These are phyloP conservation scores for Drosophila peninsularis DNA, from an alignment of 2,888 invertebrate species.

Conservation along the genomic window DNA sequence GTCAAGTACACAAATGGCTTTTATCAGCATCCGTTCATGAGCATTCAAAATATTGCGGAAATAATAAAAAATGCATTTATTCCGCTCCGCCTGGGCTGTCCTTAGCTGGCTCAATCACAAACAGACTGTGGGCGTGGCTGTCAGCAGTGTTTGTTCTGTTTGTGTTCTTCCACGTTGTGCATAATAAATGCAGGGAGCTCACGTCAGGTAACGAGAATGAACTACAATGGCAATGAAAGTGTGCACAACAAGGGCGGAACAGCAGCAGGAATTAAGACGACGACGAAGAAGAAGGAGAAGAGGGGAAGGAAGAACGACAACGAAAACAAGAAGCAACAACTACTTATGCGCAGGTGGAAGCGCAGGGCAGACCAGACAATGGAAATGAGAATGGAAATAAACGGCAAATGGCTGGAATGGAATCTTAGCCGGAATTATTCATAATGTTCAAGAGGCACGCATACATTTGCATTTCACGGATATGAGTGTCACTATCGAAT, in stretches of 20 bases:
- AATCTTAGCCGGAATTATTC: slow-evolving; percentile 78
- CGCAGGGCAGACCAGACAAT: slow-evolving; percentile 36
- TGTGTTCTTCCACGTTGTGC: slow-evolving; percentile 67
- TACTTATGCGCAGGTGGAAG: slow-evolving; percentile 68
- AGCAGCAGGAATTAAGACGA: slow-evolving; percentile 9
- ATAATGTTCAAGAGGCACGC: slow-evolving; percentile 79
- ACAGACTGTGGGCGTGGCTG: slow-evolving; percentile 2
- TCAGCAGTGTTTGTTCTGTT: slow-evolving; percentile 46
- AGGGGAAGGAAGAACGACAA: not conserved
- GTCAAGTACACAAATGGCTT: slow-evolving; percentile 32
- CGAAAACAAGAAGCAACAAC: slow-evolving; percentile 54
- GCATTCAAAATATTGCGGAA: slow-evolving; percentile 58
- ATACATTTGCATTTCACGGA: slow-evolving; percentile 77
- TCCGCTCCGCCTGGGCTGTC: slow-evolving; percentile 10
- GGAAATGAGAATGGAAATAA: slow-evolving; percentile 55
- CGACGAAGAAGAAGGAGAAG: not conserved
- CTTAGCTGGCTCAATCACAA: slow-evolving; percentile 42
- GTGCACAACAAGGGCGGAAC: slow-evolving; percentile 26
- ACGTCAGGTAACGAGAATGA: slow-evolving; percentile 34
- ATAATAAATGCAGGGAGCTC: slow-evolving; percentile 71
- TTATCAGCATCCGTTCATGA: slow-evolving; percentile 41
- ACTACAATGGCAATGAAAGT: slow-evolving; percentile 45
- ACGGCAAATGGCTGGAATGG: slow-evolving; percentile 67
- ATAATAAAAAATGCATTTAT: slow-evolving; percentile 56
- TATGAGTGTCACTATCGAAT: slow-evolving; percentile 75